Percentiles rank a stretch among this genome's conserved stretches.
phyloP scores from a whole-genome alignment of 2,888 invertebrate species.

The Drosophila mimica region DNA sequence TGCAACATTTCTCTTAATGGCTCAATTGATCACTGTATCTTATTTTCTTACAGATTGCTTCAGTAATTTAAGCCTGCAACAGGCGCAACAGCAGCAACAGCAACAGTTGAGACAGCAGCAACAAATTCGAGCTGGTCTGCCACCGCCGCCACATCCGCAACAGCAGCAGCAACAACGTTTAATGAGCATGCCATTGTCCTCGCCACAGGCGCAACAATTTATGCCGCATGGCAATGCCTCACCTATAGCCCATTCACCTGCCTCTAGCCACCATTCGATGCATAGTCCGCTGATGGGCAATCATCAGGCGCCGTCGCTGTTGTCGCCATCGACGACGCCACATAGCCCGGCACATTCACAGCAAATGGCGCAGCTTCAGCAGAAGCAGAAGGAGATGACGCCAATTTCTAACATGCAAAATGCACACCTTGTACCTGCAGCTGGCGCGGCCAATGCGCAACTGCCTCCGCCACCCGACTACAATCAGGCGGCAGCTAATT shows the following conservation, averaged over 20 bases:
- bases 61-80: slow-evolving; percentile 59
- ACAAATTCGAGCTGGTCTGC: slow-evolving; percentile 67
- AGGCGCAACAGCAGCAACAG: slow-evolving; percentile 38
- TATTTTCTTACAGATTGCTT: slow-evolving; percentile 58
- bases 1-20: background rate
- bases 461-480: slow-evolving; percentile 79
- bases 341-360: slow-evolving; percentile 70
- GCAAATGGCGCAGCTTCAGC: slow-evolving; percentile 56
- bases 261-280: slow-evolving; percentile 83
- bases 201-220: slow-evolving; percentile 71
- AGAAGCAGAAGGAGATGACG: slow-evolving; percentile 56
- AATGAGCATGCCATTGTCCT: slow-evolving; percentile 71
- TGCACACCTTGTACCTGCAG: slow-evolving; percentile 75
- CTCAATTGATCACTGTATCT: background rate
- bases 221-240: slow-evolving; percentile 73
- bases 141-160: slow-evolving; percentile 68
- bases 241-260: slow-evolving; percentile 80
- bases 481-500: slow-evolving; percentile 81
- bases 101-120: slow-evolving; percentile 77
- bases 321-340: slow-evolving; percentile 79
- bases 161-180: slow-evolving; percentile 70
- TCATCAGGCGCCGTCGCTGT: slow-evolving; percentile 69
- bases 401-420: slow-evolving; percentile 61
- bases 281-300: slow-evolving; percentile 80
- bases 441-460: slow-evolving; percentile 49